Conservation (phyloP, 2,888 invertebrate genomes). For the Nymphalis polychloros region DNA sequence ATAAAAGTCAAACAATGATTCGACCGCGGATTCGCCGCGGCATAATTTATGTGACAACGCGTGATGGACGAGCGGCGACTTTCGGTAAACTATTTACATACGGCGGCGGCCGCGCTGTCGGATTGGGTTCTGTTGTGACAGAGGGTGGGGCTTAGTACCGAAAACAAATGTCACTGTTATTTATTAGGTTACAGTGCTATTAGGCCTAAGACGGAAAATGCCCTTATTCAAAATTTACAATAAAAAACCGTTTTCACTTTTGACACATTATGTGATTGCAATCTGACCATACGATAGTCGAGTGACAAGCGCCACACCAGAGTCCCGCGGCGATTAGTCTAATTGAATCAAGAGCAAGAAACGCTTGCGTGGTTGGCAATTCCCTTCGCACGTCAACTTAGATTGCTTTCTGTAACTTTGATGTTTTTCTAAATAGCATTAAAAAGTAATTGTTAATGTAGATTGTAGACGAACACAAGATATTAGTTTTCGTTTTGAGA, state of each 20-base stretch:
- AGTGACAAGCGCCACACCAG: slow-evolving; percentile 43
- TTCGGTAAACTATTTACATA: slow-evolving; percentile 82
- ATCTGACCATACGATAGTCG: slow-evolving; percentile 33
- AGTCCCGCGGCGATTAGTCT: slow-evolving; percentile 60
- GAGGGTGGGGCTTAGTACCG: slow-evolving; percentile 81
- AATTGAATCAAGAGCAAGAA: slow-evolving; percentile 71
- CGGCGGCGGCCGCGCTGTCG: slow-evolving; percentile 76
- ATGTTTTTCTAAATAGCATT: slow-evolving; percentile 18
- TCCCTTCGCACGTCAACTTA: slow-evolving; percentile 72
- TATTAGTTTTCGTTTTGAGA: too few species aligned
- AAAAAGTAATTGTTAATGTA: too few species aligned
- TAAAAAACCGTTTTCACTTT: slow-evolving; percentile 22
- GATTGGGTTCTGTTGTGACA: slow-evolving; percentile 80
- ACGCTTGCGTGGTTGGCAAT: slow-evolving; percentile 54
- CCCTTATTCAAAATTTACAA: slow-evolving; percentile 19
- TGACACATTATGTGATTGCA: slow-evolving; percentile 31
- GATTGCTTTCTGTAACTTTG: slow-evolving; percentile 59
- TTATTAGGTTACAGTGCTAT: slow-evolving; percentile 78
- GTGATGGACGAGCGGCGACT: slow-evolving; percentile 82
- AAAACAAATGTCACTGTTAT: slow-evolving; percentile 82
- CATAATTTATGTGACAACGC: slow-evolving; percentile 82
- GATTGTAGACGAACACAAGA: too few species aligned
- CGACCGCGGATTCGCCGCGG: slow-evolving; percentile 82
- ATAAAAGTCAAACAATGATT: slow-evolving; percentile 83
- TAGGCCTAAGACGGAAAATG: slow-evolving; percentile 71